These are phyloP conservation scores for Novumbra hubbsi DNA, from an alignment of 2,797 vertebrate species.

Conservation along the genomic window DNA sequence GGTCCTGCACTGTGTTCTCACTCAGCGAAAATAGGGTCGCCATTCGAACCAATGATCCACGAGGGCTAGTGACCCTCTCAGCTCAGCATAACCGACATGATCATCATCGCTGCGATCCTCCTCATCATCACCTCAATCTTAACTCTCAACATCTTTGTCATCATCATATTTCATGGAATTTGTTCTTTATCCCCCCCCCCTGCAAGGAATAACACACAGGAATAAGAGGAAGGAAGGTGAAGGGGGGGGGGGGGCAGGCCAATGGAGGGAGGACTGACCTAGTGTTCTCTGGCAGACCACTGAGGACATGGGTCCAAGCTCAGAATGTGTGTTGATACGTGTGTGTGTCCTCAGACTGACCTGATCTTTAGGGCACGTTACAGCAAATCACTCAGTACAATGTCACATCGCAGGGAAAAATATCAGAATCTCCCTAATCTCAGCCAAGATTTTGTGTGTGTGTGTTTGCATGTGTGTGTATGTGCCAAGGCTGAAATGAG, in stretches of 20 bases:
- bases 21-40: background rate
- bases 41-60: too few relatives aligned
- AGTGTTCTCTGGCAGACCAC: constrained; percentile 44
- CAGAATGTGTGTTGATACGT: constrained; percentile 33
- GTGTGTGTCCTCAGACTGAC: constrained; percentile 35
- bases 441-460: constrained; percentile 42
- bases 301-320: constrained; percentile 64
- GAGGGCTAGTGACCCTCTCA: background rate
- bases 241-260: constrained; percentile 54
- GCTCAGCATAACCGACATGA: constrained; percentile 21
- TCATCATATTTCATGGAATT: constrained; percentile 20
- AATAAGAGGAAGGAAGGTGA: constrained; percentile 46
- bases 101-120: constrained; percentile 4
- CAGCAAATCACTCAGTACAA: constrained; percentile 51
- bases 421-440: constrained; percentile 36
- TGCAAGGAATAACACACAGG: constrained; percentile 32
- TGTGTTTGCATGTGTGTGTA: constrained; percentile 19
- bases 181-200: background rate
- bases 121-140: constrained; percentile 15
- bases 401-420: constrained; percentile 51
- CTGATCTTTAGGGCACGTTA: constrained; percentile 41
- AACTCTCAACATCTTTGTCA: constrained; percentile 25
- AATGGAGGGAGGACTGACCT: constrained; percentile 53
- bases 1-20: background rate
- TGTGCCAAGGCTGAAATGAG: constrained; percentile 59